These are phyloP conservation scores for Intellagama lesueurii DNA, from an alignment of 2,797 vertebrate species.

Conservation along the genomic window DNA sequence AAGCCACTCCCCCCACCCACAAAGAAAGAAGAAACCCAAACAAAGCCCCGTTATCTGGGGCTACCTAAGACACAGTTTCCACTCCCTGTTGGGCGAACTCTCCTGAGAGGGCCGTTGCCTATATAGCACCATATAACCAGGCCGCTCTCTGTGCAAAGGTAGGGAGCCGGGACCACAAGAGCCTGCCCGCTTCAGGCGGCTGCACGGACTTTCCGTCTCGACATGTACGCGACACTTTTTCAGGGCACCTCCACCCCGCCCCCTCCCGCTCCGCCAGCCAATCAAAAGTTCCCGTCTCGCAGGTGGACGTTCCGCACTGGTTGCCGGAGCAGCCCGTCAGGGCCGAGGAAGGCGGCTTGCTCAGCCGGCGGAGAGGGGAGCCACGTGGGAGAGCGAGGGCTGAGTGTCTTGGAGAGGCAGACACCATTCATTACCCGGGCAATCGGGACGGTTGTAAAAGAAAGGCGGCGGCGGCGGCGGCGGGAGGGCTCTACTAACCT, in stretches of 20 bases:
- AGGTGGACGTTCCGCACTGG: constrained; percentile 43
- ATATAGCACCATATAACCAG: not conserved
- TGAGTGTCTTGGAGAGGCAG: constrained; percentile 14
- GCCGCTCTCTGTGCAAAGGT: too few relatives aligned
- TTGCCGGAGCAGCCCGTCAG: constrained; percentile 41
- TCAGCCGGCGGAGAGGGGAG: constrained; percentile 26
- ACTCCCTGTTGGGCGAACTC: not conserved
- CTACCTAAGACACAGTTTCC: not conserved
- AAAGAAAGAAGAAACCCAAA: not conserved
- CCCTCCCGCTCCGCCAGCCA: constrained; percentile 20
- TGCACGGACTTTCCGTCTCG: constrained; percentile 33
- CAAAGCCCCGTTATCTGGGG: not conserved
- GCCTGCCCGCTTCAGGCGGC: constrained; percentile 69
- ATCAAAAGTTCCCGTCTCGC: constrained; percentile 52
- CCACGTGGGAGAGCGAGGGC: constrained; percentile 63
- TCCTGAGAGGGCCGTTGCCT: not conserved
- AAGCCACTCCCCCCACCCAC: not conserved
- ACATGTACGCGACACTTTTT: constrained; percentile 28
- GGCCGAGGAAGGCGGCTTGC: constrained; percentile 7
- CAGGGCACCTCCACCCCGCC: too few relatives aligned
- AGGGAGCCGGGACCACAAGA: constrained; percentile 14
- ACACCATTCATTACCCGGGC: constrained; percentile 32
- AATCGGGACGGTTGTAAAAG: constrained; percentile 12
- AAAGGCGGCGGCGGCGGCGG: not conserved
- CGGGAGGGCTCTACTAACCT: constrained; percentile 44